These are phyloP conservation scores for Chrysolina oricalcia DNA, from an alignment of 2,888 invertebrate species.

Conservation along the genomic window DNA sequence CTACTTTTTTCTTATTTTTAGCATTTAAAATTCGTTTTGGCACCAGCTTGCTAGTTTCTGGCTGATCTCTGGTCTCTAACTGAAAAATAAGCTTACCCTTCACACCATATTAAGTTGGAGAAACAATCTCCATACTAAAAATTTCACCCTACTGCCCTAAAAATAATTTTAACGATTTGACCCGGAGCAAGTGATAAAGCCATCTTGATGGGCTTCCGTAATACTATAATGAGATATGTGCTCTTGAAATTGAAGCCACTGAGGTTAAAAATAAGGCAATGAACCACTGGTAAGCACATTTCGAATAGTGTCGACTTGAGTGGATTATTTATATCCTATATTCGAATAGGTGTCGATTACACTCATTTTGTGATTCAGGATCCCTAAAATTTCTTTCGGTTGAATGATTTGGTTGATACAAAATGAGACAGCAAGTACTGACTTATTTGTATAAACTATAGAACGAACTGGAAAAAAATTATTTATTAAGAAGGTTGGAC, in stretches of 20 bases:
- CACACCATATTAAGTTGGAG: too few relatives aligned
- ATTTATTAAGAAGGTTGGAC: too few relatives aligned
- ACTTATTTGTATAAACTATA: too few relatives aligned
- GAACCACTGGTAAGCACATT: constrained; percentile 6
- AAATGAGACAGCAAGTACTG: neutral
- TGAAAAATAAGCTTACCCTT: too few relatives aligned
- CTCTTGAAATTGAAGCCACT: constrained; percentile 12
- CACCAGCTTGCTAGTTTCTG: too few relatives aligned
- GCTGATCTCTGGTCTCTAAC: too few relatives aligned
- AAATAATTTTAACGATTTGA: neutral
- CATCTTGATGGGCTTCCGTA: constrained; percentile 1
- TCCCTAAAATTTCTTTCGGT: neutral
- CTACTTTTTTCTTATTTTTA: too few relatives aligned
- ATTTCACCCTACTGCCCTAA: neutral
- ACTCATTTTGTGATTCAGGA: neutral
- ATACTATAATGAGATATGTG: constrained; percentile 19
- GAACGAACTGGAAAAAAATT: too few relatives aligned
- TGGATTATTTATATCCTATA: constrained; percentile 20
- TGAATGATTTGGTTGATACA: neutral
- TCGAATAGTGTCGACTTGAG: constrained; percentile 27
- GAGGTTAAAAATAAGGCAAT: constrained; percentile 13
- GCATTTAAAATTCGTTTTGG: too few relatives aligned
- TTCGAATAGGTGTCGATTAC: constrained; percentile 2
- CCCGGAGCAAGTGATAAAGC: neutral
- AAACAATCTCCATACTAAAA: too few relatives aligned